A percentile compares a stretch with the other conserved stretches of the same genome.
Conservation (phyloP, 2,797 vertebrate species). For the Enteromius unitaeniatus region DNA sequence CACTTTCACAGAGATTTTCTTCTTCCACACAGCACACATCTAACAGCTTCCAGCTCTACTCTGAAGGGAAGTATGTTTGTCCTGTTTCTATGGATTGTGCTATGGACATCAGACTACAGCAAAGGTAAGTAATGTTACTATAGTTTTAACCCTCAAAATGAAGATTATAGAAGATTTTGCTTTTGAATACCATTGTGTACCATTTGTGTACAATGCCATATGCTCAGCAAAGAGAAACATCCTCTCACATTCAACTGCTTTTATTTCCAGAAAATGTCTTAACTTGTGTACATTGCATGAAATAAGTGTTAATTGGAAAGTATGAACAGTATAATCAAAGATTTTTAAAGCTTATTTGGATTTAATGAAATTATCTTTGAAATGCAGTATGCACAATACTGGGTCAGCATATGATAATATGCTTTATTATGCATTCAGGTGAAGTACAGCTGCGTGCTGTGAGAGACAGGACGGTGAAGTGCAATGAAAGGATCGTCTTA, state of each 20-base stretch:
- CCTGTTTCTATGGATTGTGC: neutral
- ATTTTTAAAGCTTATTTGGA: neutral
- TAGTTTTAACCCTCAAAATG: neutral
- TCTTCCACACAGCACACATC: neutral
- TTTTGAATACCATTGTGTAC: neutral
- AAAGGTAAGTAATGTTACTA: neutral
- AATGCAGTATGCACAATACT: neutral
- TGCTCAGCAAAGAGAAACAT: neutral
- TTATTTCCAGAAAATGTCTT: neutral
- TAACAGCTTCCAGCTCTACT: neutral
- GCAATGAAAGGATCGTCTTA: neutral
- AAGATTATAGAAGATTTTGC: neutral
- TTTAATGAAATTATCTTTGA: neutral
- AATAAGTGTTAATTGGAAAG: neutral
- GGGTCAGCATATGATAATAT: neutral
- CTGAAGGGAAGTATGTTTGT: neutral
- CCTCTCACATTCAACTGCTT: neutral
- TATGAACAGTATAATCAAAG: neutral
- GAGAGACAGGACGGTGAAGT: neutral
- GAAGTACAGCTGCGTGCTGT: neutral
- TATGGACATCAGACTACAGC: neutral
- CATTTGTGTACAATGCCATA: neutral
- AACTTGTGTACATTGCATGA: neutral
- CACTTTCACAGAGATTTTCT: neutral
- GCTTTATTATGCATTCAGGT: neutral